Evolutionary conservation across 2,113 vertebrate genomes (phyloP), one percentile per base, ranked within the genome.

Genomic region (Shinisaurus crocodilurus): DNA sequence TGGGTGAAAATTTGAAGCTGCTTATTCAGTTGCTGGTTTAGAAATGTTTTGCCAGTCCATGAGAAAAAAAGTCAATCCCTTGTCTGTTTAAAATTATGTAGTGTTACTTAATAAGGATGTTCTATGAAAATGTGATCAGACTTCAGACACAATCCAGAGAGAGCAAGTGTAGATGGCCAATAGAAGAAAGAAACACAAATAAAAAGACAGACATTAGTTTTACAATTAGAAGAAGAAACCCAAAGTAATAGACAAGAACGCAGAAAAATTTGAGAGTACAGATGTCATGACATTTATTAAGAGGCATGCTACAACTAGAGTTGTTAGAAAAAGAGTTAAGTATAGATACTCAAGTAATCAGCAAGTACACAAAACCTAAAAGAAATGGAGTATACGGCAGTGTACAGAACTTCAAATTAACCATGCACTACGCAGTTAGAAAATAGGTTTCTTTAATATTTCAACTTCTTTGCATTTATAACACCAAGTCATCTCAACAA

Each of bases 391-490:
- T 95, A 97, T 94, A 96, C 63, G 95, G 96, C 95, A 96, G 94
- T 94, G 96, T 96, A 97, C 97, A 97, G 94, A 97, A 96, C 95
- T 92, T 95, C 90, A 94, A 98, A 96, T 96, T 97, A 97, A 97
- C 74, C 96, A 97, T 98, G 96, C 96, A 97, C 95, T 96, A 97
- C 95, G 90, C 92, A 97, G 95, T 97, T 96, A 97, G 96, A 98
- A 98, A 98, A 98, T 96, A 98, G 91, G 86, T 94, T 97, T 97
- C 95, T 98, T 98, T 98, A 98, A 98, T 97, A 98, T 96, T 97
- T 95, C 88, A 97, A 97, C 95, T 95, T 98, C 96, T 97, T 97
- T 97, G 97, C 96, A 97, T 97, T 97, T 97, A 97, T 97, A 97
- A 97, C 97, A 97, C 97, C 88, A 97, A 97, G 95, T 96, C 75